These are phyloP conservation scores for Psittacula echo DNA, from an alignment of 2,797 vertebrate species.

Conservation along the genomic window DNA sequence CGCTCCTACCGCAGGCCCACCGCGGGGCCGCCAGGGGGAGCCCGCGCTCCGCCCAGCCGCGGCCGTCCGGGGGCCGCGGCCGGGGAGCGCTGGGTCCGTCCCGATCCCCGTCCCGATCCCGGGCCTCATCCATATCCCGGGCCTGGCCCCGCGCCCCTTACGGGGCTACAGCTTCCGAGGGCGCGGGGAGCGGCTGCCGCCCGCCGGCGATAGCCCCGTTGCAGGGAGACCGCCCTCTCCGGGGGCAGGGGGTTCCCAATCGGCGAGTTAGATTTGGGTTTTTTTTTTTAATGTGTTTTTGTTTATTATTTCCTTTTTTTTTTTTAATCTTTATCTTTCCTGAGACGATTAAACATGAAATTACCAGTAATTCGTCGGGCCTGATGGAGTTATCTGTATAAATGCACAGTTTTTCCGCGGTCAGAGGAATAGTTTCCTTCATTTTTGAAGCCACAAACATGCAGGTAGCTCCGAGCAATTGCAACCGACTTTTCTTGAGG, in stretches of 20 bases:
- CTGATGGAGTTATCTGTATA: conserved; percentile 97
- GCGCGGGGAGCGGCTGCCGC: background rate
- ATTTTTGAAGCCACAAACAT: conserved; percentile 99
- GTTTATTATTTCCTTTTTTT: too few species aligned
- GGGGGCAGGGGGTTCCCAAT: background rate
- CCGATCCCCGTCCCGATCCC: background rate
- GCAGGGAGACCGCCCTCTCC: background rate
- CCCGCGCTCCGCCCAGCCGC: background rate
- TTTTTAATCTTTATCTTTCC: background rate
- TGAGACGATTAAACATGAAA: conserved; percentile 55
- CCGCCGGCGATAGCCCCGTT: background rate
- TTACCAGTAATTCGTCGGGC: conserved; percentile 95
- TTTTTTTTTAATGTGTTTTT: background rate
- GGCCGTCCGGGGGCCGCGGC: background rate
- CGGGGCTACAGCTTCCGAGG: background rate
- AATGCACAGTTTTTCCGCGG: conserved; percentile 96
- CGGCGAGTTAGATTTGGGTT: background rate
- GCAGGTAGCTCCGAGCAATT: conserved; percentile 95
- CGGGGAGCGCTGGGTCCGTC: background rate
- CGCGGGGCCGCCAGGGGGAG: background rate
- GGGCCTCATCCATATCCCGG: background rate
- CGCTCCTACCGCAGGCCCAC: background rate
- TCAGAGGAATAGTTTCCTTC: conserved; percentile 97
- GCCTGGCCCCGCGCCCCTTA: background rate
- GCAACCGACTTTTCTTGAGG: conserved; percentile 90